Percentiles rank a stretch among this genome's conserved stretches.
Evolutionary conservation across 30 jellyfish, hydroid and myxozoan genomes (phyloP).

Genomic region (Chrysaora quinquecirrha): DNA sequence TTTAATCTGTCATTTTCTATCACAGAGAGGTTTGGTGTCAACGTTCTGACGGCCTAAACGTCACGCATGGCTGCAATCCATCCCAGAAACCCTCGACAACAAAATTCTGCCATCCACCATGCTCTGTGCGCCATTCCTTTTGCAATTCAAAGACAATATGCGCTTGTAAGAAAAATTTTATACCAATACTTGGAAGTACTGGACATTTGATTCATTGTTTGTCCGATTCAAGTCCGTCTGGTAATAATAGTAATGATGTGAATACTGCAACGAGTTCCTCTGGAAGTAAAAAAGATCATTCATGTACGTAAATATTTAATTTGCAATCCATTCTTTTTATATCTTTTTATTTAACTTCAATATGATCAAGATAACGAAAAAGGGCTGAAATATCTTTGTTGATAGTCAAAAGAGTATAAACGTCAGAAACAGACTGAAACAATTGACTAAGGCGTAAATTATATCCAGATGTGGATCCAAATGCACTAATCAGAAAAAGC

Average conservation of each 20-base stretch:
- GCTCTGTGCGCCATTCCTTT: conserved; percentile 51
- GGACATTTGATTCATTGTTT: conserved; percentile 54
- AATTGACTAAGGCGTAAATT: too few species aligned
- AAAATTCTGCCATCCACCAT: conserved; percentile 45
- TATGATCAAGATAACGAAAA: too few species aligned
- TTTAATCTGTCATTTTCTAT: not conserved
- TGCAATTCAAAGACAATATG: conserved; percentile 41
- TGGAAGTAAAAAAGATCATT: conserved; percentile 7
- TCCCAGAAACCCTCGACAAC: conserved; percentile 49
- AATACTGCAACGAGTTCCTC: conserved; percentile 19
- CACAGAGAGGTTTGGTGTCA: conserved; percentile 67
- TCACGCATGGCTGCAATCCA: conserved; percentile 41
- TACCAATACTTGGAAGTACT: conserved; percentile 52
- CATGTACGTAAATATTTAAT: conserved; percentile 31
- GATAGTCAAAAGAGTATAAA: too few species aligned
- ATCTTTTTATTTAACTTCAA: too few species aligned
- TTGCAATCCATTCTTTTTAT: too few species aligned
- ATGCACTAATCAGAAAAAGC: too few species aligned
- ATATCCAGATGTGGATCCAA: too few species aligned
- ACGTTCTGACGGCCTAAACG: conserved; percentile 62
- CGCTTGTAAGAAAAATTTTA: conserved; percentile 36
- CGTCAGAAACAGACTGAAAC: too few species aligned
- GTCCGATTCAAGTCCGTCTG: conserved; percentile 33
- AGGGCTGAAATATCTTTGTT: too few species aligned
- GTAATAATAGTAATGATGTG: conserved; percentile 17